Evolutionary conservation across 2,113 vertebrate genomes (phyloP).

Genomic region (Meriones unguiculatus): DNA sequence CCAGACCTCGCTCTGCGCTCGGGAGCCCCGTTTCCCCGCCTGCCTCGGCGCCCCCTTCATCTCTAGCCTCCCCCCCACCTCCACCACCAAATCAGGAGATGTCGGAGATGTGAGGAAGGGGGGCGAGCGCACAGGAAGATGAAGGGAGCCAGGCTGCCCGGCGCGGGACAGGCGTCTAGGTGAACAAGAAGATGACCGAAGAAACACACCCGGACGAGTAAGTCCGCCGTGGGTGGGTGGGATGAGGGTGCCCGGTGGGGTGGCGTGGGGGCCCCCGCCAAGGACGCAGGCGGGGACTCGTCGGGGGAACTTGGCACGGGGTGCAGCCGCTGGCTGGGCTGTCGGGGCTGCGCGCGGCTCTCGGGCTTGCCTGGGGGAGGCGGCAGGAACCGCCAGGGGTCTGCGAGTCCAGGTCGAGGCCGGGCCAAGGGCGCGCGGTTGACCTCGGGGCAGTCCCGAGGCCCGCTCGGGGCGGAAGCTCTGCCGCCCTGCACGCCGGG

Average conservation of each 20-base stretch:
- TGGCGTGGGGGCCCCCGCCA: constrained; percentile 17
- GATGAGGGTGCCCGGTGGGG: constrained; percentile 20
- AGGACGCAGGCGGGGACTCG: constrained; percentile 61
- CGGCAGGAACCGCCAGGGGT: constrained; percentile 8
- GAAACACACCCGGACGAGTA: constrained; percentile 94
- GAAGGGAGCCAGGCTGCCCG: constrained; percentile 91
- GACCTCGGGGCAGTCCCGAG: constrained; percentile 67
- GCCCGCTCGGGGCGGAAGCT: neutral
- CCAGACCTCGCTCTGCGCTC: constrained; percentile 52
- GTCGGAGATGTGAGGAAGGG: constrained; percentile 82
- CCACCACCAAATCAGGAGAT: constrained; percentile 73
- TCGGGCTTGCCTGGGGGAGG: neutral
- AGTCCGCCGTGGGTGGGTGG: constrained; percentile 82
- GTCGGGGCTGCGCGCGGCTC: neutral
- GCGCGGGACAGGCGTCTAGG: constrained; percentile 88
- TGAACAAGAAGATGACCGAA: constrained; percentile 94
- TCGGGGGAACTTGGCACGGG: constrained; percentile 76
- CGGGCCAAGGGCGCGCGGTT: constrained; percentile 76
- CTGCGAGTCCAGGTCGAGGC: neutral
- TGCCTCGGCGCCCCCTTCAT: constrained; percentile 72
- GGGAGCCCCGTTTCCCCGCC: constrained; percentile 61
- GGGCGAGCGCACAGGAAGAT: constrained; percentile 87
- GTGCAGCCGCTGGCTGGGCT: constrained; percentile 70
- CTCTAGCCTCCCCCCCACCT: constrained; percentile 52
- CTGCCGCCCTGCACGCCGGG: neutral